Conservation (phyloP, 2,888 invertebrate genomes). For the Chironomus tentans region DNA sequence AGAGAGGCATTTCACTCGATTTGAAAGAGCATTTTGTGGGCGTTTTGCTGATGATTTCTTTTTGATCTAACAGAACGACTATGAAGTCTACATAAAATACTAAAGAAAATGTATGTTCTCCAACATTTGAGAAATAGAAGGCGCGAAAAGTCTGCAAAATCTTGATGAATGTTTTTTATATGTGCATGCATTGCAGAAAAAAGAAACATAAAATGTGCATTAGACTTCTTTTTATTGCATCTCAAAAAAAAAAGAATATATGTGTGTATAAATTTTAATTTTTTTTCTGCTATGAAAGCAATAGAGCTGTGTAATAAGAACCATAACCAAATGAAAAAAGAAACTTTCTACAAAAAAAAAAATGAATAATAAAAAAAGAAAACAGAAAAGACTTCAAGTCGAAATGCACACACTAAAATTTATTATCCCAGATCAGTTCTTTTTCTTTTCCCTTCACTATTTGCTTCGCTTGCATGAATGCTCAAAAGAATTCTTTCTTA, state of each 20-base stretch:
- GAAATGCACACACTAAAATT: constrained; percentile 16
- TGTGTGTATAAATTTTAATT: not conserved
- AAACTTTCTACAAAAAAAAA: constrained; percentile 20
- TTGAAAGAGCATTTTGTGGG: constrained; percentile 10
- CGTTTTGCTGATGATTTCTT: constrained; percentile 20
- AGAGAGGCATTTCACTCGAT: not conserved
- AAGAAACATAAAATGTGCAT: constrained; percentile 24
- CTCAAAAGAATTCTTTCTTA: not conserved
- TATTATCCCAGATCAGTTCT: constrained; percentile 27
- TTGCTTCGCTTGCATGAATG: not conserved
- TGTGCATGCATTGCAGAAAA: not conserved
- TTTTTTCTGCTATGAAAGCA: not conserved
- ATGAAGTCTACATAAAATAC: not conserved
- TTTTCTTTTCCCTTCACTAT: constrained; percentile 6
- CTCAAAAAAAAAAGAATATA: not conserved
- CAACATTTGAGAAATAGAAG: not conserved
- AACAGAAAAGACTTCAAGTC: not conserved
- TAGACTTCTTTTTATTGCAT: constrained; percentile 3
- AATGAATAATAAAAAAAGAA: not conserved
- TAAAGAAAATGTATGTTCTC: not conserved
- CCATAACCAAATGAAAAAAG: not conserved
- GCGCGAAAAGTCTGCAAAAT: not conserved
- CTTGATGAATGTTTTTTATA: constrained; percentile 11
- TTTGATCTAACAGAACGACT: constrained; percentile 7
- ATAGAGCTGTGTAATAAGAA: not conserved